These are phyloP conservation scores for Coryphaenoides rupestris DNA, from an alignment of 2,113 vertebrate genomes.

Conservation along the genomic window DNA sequence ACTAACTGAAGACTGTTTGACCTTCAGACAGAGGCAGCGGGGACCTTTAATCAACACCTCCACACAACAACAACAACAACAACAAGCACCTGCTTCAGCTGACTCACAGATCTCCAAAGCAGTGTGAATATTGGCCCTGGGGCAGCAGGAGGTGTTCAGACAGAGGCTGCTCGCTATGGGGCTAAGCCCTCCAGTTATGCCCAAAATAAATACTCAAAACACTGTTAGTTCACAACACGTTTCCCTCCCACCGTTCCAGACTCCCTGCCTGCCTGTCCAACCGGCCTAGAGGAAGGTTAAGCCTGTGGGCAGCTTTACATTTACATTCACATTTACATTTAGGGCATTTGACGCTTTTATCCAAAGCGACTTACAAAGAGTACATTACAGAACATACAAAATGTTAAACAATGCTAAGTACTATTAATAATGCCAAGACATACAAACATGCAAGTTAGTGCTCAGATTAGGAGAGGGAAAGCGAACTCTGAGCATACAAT, in stretches of 20 bases:
- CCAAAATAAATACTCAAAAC: background rate
- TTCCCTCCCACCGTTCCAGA: constrained; percentile 30
- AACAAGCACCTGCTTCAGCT: background rate
- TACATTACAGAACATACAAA: no score
- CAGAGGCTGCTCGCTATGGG: background rate
- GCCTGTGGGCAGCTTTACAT: constrained; percentile 37
- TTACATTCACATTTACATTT: no score
- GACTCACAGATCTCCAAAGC: background rate
- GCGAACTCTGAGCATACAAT: constrained; percentile 9
- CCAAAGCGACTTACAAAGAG: no score
- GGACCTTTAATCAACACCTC: constrained; percentile 12
- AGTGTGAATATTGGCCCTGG: background rate
- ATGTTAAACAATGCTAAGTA: no score
- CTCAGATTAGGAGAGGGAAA: no score
- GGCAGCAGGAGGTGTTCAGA: background rate
- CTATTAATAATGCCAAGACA: no score
- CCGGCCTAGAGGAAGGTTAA: constrained; percentile 45
- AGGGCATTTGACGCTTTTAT: no score
- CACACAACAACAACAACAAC: background rate
- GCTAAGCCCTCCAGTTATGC: background rate
- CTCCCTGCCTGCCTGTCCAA: constrained; percentile 25
- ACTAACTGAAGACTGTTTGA: constrained; percentile 19
- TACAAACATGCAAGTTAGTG: no score
- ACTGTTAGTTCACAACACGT: constrained; percentile 45
- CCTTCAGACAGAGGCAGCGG: constrained; percentile 22